Percentiles rank a stretch among this genome's conserved stretches.
phyloP scores from a whole-genome alignment of 2,888 invertebrate species.

The Drosophila eohydei region DNA sequence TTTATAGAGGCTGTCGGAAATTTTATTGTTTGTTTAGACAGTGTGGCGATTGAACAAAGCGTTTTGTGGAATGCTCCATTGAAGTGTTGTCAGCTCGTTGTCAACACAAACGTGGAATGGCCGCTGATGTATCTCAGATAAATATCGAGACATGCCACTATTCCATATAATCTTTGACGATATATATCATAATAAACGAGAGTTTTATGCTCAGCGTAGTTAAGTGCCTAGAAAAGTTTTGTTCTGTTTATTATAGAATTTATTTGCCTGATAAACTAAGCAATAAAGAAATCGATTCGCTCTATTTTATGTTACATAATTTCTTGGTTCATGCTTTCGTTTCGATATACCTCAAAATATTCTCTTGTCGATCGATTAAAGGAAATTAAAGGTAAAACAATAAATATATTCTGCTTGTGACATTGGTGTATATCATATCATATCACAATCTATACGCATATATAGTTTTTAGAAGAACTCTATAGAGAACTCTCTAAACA shows the following conservation, averaged over 20 bases:
- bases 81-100: constrained; percentile 57
- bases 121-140: constrained; percentile 6
- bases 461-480: neutral
- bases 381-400: neutral
- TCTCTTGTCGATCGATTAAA: too few species aligned
- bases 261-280: neutral
- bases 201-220: neutral
- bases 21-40: constrained; percentile 69
- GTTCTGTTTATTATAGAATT: neutral
- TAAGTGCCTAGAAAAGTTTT: neutral
- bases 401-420: neutral
- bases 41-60: constrained; percentile 33
- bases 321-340: neutral
- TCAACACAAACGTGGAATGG: constrained; percentile 31
- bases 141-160: constrained; percentile 7
- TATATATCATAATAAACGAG: constrained; percentile 7
- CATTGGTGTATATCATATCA: neutral
- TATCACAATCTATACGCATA: too few species aligned
- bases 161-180: neutral
- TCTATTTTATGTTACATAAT: neutral
- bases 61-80: constrained; percentile 37
- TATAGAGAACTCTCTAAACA: neutral
- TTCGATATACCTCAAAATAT: neutral
- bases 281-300: neutral
- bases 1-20: constrained; percentile 55